Conservation (phyloP, 2,113 vertebrate species). For the Anguilla japonica region DNA sequence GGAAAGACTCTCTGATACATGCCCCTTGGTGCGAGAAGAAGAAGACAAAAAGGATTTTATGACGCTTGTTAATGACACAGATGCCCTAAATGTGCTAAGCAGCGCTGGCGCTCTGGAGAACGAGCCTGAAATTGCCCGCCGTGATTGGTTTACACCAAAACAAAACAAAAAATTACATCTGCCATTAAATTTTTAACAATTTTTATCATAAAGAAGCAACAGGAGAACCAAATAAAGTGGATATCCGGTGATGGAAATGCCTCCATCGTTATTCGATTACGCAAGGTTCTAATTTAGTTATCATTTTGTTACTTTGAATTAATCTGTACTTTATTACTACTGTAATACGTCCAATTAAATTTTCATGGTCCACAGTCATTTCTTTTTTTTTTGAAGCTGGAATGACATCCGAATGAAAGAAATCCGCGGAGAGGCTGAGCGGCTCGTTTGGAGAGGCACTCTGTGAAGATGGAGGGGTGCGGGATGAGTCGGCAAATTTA, state of each 20-base stretch:
- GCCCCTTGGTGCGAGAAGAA: too few relatives aligned
- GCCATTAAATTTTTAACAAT: neutral
- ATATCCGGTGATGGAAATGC: neutral
- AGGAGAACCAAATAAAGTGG: neutral
- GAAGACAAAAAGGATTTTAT: too few relatives aligned
- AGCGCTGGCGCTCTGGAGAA: neutral
- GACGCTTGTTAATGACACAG: too few relatives aligned
- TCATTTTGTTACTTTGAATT: conserved; percentile 1
- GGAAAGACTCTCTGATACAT: too few relatives aligned
- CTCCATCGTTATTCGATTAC: neutral
- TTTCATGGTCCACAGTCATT: neutral
- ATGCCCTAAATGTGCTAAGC: too few relatives aligned
- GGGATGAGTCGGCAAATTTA: neutral
- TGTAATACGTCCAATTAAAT: neutral
- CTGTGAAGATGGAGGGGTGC: neutral
- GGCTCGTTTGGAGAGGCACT: neutral
- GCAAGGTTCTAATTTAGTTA: neutral
- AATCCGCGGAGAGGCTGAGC: neutral
- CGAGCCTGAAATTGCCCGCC: neutral
- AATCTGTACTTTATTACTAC: neutral
- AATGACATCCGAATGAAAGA: neutral
- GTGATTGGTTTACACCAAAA: neutral
- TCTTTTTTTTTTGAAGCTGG: neutral
- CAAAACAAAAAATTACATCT: neutral
- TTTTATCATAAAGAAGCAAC: neutral